Conservation (phyloP, 2,113 vertebrate genomes). For the Pogonocichla stellata region DNA sequence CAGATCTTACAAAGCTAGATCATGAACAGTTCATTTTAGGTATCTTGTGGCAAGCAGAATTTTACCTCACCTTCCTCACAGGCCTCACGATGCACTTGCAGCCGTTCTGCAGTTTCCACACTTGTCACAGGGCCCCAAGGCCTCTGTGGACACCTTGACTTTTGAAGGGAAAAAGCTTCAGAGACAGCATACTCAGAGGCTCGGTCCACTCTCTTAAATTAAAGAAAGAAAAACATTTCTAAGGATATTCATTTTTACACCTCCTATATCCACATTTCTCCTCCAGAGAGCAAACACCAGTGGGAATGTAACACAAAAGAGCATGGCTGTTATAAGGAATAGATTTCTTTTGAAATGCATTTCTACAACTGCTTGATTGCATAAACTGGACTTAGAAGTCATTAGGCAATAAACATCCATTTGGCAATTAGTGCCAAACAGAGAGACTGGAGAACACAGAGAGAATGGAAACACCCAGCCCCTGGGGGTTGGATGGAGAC, state of each 20-base stretch:
- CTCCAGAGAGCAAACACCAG: not conserved
- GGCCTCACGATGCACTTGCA: conserved; percentile 80
- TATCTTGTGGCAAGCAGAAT: not conserved
- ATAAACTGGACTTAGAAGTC: not conserved
- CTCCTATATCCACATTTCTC: not conserved
- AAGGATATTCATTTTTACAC: not conserved
- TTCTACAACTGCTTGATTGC: not conserved
- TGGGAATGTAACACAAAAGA: not conserved
- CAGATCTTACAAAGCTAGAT: not conserved
- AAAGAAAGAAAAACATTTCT: conserved; percentile 18
- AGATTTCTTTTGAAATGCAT: not conserved
- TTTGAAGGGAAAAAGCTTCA: conserved; percentile 75
- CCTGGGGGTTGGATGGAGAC: not conserved
- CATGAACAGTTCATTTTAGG: not conserved
- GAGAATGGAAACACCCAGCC: not conserved
- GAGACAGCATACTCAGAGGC: conserved; percentile 80
- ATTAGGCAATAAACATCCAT: not conserved
- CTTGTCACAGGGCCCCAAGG: conserved; percentile 25
- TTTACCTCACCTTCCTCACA: conserved; percentile 82
- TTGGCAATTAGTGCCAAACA: not conserved
- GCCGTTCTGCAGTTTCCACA: conserved; percentile 73
- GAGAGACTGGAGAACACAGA: not conserved
- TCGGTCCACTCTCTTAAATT: conserved; percentile 77
- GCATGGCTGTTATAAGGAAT: not conserved
- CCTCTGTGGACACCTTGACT: conserved; percentile 43